Conservation (phyloP, 2,888 invertebrate genomes). For the Meandrusa payeni region DNA sequence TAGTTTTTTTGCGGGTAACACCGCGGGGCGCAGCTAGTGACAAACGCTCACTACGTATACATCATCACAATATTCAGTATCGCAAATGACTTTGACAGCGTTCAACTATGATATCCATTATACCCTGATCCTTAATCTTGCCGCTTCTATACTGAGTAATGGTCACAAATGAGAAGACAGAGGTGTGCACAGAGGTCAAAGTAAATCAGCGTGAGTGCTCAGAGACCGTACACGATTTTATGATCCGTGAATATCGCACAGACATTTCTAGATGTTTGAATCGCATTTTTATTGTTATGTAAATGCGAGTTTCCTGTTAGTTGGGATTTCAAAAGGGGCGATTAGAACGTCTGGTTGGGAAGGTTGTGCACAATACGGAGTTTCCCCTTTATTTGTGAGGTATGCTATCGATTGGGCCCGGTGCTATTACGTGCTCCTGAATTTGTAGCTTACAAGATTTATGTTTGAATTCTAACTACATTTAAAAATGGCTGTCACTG, state of each 20-base stretch:
- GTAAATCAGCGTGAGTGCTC: conserved; percentile 63
- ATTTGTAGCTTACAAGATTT: conserved; percentile 54
- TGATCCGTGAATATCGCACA: conserved; percentile 79
- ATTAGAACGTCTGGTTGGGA: conserved; percentile 79
- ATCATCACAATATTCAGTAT: conserved; percentile 35
- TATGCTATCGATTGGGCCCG: conserved; percentile 33
- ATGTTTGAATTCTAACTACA: conserved; percentile 52
- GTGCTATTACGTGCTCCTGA: conserved; percentile 49
- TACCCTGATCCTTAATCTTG: conserved; percentile 45
- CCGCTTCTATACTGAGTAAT: conserved; percentile 36
- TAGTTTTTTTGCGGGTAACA: too few relatives aligned
- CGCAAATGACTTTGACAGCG: conserved; percentile 38
- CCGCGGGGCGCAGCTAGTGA: too few relatives aligned
- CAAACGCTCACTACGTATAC: conserved; percentile 56
- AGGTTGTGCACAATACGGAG: conserved; percentile 71
- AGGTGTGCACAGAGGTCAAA: conserved; percentile 53
- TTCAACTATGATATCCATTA: conserved; percentile 53
- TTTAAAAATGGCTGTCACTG: conserved; percentile 61
- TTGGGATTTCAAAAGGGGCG: conserved; percentile 80
- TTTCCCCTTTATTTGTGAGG: conserved; percentile 69
- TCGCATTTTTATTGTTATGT: conserved; percentile 81
- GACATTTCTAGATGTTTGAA: conserved; percentile 79
- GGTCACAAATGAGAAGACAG: conserved; percentile 39
- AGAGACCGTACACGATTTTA: conserved; percentile 71
- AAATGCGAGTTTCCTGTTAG: conserved; percentile 79